A percentile compares a stretch with the other conserved stretches of the same genome.
phyloP scores from a whole-genome alignment of 2,797 vertebrate genomes.

The Zalophus californianus region DNA sequence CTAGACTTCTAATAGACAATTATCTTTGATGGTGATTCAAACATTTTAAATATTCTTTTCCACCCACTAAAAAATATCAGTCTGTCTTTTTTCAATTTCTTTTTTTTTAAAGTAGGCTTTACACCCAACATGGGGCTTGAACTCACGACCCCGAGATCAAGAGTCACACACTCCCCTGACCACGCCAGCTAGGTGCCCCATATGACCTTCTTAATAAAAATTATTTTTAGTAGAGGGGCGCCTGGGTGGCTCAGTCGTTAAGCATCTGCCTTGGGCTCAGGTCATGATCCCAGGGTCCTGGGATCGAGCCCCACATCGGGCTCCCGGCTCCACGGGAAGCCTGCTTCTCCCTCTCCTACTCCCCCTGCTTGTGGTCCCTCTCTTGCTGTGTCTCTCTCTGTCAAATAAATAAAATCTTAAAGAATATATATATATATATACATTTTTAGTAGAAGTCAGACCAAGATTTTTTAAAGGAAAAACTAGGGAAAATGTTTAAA shows the following conservation, averaged over 20 bases:
- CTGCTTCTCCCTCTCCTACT: too few species aligned
- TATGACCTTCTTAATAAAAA: slow-evolving; percentile 23
- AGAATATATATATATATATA: too few species aligned
- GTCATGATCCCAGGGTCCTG: too few species aligned
- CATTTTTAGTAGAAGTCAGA: neutral
- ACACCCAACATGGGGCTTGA: neutral
- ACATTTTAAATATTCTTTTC: slow-evolving; percentile 18
- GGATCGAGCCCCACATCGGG: too few species aligned
- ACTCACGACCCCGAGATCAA: neutral
- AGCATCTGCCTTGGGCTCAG: too few species aligned
- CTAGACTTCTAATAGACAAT: neutral
- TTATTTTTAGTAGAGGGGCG: neutral
- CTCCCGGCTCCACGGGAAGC: too few species aligned
- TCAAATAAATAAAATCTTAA: too few species aligned
- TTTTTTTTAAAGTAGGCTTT: neutral
- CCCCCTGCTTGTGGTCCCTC: too few species aligned
- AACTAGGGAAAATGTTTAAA: neutral
- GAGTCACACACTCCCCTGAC: neutral
- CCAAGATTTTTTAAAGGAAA: neutral
- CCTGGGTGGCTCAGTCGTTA: too few species aligned
- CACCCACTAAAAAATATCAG: neutral
- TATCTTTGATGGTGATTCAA: neutral
- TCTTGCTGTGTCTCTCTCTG: too few species aligned
- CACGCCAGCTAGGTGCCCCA: neutral
- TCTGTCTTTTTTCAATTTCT: neutral